Base-by-base conservation (phyloP, 2,888 invertebrate species). In the Andrena haemorrhoa region DNA sequence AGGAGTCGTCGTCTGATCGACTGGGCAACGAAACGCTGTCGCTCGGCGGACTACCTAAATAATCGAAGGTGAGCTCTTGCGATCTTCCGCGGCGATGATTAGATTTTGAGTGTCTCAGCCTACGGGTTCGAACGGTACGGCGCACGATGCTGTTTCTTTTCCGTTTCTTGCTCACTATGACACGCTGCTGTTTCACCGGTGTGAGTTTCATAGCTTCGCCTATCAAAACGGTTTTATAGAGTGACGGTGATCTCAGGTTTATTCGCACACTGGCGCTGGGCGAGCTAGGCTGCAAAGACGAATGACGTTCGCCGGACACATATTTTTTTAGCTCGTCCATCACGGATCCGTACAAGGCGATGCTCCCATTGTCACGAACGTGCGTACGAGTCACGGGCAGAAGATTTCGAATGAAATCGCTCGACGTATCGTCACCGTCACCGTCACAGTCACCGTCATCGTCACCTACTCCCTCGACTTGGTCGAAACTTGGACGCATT, bases 111-210 rank as follows among this genome's bases (percentile, higher is more conserved):
- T 64, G 80, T 4, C 26, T 72, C 12, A 68, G 41, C 69, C 79
- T 90, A 1, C 90, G 88, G 63, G 73, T 84, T 2, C 71, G 51
- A 41, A 88, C 79, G 3, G 88, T 75, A 12, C 89, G 91, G 6
- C 90, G 87, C 7, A 90, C 88, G 64, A 92, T 88, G 35, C 83
- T 88, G 35, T 89, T 92, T 29, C 90, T 87, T 12, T 88, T 91
- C 3, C 80, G 75, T 26, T 41, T 85, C 49, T 89, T 91, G 29
- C 86, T 86, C 10, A 89, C 85, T 12, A 89, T 56, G 0, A 89
- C 82, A 60, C 85, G 88, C n/a, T 72, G 89, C 2, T 70, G 84
- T 71, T 84, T 89, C 10, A 86, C 69, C n/a, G 91, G 89, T 2
- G 85, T 89, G 12, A 83, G 6, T 41, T 73, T 85, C n/a, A 64